Conservation (phyloP, 2,888 invertebrate genomes). For the Drosophila fulvimacula region DNA sequence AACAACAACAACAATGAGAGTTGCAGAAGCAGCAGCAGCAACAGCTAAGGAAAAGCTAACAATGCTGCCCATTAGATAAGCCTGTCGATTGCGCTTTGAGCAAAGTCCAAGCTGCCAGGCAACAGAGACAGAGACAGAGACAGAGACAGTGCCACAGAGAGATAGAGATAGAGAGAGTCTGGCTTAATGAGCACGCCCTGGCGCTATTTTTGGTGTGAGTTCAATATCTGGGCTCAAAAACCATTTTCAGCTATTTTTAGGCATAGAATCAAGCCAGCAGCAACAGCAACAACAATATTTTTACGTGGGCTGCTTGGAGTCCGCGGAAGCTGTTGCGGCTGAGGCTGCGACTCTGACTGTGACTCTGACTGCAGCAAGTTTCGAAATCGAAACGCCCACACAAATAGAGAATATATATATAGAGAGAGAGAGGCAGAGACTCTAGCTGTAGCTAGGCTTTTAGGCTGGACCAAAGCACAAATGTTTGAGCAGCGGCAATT, state of each 20-base stretch:
- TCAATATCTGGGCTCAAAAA: conserved; percentile 36
- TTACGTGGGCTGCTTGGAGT: conserved; percentile 45
- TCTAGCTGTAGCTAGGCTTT: not conserved
- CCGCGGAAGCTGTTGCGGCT: conserved; percentile 55
- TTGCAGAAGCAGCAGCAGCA: conserved; percentile 30
- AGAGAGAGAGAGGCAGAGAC: too few species aligned
- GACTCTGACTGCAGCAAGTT: conserved; percentile 46
- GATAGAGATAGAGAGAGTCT: conserved; percentile 6
- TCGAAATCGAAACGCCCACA: conserved; percentile 62
- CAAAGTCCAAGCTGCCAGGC: conserved; percentile 36
- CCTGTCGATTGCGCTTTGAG: conserved; percentile 47
- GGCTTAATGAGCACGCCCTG: conserved; percentile 78
- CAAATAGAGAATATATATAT: conserved; percentile 10
- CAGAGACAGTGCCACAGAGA: not conserved
- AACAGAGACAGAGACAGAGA: not conserved
- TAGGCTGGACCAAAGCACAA: conserved; percentile 38
- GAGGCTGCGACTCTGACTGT: conserved; percentile 10
- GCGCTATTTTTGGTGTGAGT: conserved; percentile 75
- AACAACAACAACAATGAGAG: conserved; percentile 41
- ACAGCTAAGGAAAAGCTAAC: conserved; percentile 25
- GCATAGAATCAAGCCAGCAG: conserved; percentile 67
- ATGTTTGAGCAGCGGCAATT: conserved; percentile 15
- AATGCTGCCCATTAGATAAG: conserved; percentile 59
- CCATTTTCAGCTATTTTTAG: conserved; percentile 71
- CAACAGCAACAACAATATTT: conserved; percentile 4